phyloP scores from a whole-genome alignment of 2,797 vertebrate genomes.

The Nyctalus aviator region DNA sequence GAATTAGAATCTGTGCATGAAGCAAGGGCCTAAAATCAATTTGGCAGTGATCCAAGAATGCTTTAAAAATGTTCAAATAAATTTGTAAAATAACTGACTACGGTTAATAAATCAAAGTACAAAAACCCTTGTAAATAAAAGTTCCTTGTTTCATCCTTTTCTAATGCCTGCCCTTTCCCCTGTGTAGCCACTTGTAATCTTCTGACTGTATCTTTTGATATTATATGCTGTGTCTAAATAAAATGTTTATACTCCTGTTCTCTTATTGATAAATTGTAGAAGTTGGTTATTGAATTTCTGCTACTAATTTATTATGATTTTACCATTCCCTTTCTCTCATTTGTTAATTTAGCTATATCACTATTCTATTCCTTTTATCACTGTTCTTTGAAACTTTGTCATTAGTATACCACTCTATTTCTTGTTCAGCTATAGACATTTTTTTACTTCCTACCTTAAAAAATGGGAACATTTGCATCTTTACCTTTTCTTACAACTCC shows the following conservation, averaged over 20 bases:
- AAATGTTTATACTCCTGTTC: background rate
- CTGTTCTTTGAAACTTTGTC: slow-evolving; percentile 9
- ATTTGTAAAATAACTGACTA: background rate
- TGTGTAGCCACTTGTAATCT: background rate
- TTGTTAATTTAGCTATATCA: background rate
- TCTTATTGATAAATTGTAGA: background rate
- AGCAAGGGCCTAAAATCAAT: background rate
- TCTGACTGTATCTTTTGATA: background rate
- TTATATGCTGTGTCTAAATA: background rate
- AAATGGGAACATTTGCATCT: background rate
- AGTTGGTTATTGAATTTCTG: background rate
- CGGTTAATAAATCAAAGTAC: background rate
- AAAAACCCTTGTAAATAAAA: background rate
- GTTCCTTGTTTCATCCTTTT: background rate
- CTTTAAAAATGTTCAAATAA: background rate
- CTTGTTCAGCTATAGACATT: background rate
- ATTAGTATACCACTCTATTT: background rate
- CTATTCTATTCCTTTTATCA: background rate
- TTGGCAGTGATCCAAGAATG: background rate
- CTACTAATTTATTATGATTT: background rate
- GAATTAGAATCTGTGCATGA: background rate
- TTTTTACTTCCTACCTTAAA: background rate
- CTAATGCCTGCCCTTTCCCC: background rate
- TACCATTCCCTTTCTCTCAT: background rate
- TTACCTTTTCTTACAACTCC: background rate